Conservation (phyloP, 2,888 invertebrate species). For the Saturnia japonica region DNA sequence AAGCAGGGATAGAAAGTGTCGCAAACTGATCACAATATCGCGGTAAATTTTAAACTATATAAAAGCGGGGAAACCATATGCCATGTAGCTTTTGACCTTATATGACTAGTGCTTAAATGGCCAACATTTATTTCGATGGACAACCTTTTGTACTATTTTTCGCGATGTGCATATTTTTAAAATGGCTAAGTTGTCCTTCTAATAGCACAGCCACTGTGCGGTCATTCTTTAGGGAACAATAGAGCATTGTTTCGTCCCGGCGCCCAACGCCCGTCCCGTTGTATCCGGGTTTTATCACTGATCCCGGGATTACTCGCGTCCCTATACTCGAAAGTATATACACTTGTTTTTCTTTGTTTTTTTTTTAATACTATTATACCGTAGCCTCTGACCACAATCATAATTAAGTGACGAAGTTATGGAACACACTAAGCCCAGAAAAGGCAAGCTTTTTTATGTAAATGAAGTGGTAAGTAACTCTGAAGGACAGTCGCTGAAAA, state of each 20-base stretch:
- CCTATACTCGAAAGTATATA: slow-evolving; percentile 1
- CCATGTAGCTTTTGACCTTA: neutral
- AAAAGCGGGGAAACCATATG: neutral
- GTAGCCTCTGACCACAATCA: neutral
- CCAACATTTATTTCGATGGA: neutral
- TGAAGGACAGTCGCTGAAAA: too few species aligned
- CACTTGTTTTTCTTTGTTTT: slow-evolving; percentile 1
- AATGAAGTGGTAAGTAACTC: too few species aligned
- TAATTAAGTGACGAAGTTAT: neutral
- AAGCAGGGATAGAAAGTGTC: too few species aligned
- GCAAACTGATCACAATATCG: too few species aligned
- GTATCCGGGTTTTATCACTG: slow-evolving; percentile 31
- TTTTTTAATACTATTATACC: neutral
- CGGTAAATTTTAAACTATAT: too few species aligned
- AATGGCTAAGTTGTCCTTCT: neutral
- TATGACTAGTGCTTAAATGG: neutral
- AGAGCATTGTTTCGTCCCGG: slow-evolving; percentile 34
- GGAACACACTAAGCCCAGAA: neutral
- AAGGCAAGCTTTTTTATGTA: neutral
- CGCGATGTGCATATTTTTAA: neutral
- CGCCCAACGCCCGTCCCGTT: slow-evolving; percentile 31
- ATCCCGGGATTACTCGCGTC: slow-evolving; percentile 4
- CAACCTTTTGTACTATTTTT: neutral
- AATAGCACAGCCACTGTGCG: neutral
- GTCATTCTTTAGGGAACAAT: slow-evolving; percentile 31